Conservation (phyloP, 2,888 invertebrate species). For the Papilio gigon region DNA sequence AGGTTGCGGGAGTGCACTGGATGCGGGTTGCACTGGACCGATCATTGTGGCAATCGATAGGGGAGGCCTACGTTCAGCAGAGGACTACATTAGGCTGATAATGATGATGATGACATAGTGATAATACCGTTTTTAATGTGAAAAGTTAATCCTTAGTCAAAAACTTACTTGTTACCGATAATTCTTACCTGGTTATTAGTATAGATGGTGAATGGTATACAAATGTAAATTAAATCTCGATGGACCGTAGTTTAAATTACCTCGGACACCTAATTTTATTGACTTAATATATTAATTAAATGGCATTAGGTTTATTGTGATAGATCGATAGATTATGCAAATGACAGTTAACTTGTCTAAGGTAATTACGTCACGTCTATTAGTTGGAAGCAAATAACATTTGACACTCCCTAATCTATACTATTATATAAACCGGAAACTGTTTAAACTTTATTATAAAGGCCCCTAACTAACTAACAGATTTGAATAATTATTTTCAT, state of each 20-base stretch:
- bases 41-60: too few species aligned
- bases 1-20: too few species aligned
- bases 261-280: conserved; percentile 17
- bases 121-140: too few species aligned
- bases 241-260: not conserved
- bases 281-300: conserved; percentile 30
- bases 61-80: too few species aligned
- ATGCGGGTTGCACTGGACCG: too few species aligned
- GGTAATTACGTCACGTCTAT: conserved; percentile 35
- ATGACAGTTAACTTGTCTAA: conserved; percentile 18
- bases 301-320: conserved; percentile 32
- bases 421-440: not conserved
- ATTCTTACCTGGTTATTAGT: too few species aligned
- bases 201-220: too few species aligned
- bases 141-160: not conserved
- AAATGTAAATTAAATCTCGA: conserved; percentile 16
- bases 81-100: too few species aligned
- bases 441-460: too few species aligned
- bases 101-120: too few species aligned
- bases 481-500: too few species aligned
- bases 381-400: conserved; percentile 37
- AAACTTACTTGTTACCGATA: not conserved
- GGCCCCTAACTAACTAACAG: too few species aligned
- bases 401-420: conserved; percentile 10
- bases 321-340: conserved; percentile 37